Conservation (phyloP, 37 sponge, comb jelly and placozoan genomes). For the Ephydatia muelleri region DNA sequence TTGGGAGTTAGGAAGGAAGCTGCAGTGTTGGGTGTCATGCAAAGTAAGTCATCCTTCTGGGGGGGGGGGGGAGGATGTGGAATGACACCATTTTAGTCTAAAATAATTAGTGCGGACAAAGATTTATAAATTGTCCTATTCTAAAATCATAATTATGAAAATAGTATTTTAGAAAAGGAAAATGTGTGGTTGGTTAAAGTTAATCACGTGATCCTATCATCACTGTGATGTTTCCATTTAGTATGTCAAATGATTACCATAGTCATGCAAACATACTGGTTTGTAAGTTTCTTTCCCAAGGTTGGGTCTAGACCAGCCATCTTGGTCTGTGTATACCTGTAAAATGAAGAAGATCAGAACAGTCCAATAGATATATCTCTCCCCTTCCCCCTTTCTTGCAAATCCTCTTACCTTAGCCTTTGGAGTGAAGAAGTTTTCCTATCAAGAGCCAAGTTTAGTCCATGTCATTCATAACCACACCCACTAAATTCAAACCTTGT, state of each 20-base stretch:
- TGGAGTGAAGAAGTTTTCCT: not conserved
- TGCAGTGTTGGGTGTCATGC: not conserved
- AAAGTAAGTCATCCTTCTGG: not conserved
- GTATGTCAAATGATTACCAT: not conserved
- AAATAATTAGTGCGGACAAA: too few species aligned
- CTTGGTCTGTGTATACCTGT: not conserved
- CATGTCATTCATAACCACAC: not conserved
- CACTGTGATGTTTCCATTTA: too few species aligned
- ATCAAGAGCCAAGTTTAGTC: not conserved
- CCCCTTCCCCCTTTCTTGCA: not conserved
- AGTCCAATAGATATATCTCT: not conserved
- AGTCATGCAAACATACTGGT: not conserved
- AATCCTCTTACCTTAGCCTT: not conserved
- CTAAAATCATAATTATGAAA: too few species aligned
- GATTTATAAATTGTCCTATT: too few species aligned
- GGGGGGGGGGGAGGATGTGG: not conserved
- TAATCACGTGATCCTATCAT: too few species aligned
- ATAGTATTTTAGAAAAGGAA: too few species aligned
- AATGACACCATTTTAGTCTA: too few species aligned
- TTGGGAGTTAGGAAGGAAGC: not conserved
- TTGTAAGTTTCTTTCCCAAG: not conserved
- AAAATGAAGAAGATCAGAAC: not conserved
- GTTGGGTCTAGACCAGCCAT: not conserved
- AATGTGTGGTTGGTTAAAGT: too few species aligned
- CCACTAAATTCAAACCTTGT: not conserved